Conservation (phyloP, 2,888 invertebrate species). For the Notodromas monacha region DNA sequence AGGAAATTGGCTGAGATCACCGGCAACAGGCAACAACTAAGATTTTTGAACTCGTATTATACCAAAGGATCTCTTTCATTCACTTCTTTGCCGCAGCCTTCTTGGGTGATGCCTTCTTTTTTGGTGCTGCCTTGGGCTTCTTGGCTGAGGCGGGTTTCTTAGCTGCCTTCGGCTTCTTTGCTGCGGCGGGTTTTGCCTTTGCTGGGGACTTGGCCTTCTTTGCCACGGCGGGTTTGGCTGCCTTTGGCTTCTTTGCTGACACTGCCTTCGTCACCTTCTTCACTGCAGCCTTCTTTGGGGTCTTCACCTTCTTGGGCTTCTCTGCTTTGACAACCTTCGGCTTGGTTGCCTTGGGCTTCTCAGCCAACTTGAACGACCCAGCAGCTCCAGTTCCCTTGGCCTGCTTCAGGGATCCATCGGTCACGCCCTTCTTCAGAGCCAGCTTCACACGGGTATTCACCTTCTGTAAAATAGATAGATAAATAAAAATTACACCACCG, state of each 20-base stretch:
- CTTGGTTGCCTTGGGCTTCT: slow-evolving; percentile 8
- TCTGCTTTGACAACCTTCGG: slow-evolving; percentile 6
- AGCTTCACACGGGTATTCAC: slow-evolving; percentile 15
- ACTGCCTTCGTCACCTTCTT: slow-evolving; percentile 6
- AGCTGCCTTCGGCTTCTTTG: slow-evolving; percentile 9
- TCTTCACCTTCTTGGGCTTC: slow-evolving; percentile 9
- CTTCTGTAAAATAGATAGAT: too few species aligned
- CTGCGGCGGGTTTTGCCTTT: slow-evolving; percentile 10
- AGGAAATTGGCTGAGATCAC: too few species aligned
- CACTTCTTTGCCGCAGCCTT: slow-evolving; percentile 9
- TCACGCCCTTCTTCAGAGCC: slow-evolving; percentile 15
- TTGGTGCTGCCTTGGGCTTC: slow-evolving; percentile 7
- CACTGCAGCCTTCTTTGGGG: slow-evolving; percentile 9
- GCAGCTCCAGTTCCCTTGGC: slow-evolving; percentile 12
- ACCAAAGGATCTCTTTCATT: too few species aligned
- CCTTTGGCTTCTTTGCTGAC: too few species aligned
- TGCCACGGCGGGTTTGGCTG: too few species aligned
- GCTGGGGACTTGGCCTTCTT: slow-evolving; percentile 8
- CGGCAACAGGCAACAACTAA: too few species aligned
- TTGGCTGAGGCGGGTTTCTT: slow-evolving; percentile 6
- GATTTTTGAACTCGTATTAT: too few species aligned
- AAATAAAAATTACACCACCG: too few species aligned
- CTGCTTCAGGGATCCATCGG: slow-evolving; percentile 15
- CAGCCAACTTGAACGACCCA: slow-evolving; percentile 11
- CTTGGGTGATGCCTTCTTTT: slow-evolving; percentile 7